These are phyloP conservation scores for Drosophila pegasa DNA, from an alignment of 2,888 invertebrate genomes.

Conservation along the genomic window DNA sequence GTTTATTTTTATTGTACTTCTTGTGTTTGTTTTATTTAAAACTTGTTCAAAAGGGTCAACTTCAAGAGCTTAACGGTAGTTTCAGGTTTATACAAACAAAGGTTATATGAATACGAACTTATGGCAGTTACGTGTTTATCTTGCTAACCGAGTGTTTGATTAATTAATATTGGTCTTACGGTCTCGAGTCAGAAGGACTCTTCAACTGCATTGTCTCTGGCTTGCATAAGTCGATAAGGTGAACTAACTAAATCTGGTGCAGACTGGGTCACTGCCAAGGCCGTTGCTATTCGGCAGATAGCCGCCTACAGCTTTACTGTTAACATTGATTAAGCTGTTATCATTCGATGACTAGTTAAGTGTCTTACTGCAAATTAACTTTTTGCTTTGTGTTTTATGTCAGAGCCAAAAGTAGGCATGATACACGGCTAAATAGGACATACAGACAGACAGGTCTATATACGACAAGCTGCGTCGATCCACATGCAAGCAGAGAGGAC, in stretches of 20 bases:
- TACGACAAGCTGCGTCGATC: no score
- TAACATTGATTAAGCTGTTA: slow-evolving; percentile 20
- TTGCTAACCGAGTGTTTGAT: slow-evolving; percentile 1
- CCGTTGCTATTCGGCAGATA: slow-evolving; percentile 3
- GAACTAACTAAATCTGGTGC: slow-evolving; percentile 35
- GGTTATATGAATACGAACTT: slow-evolving; percentile 6
- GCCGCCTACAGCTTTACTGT: background rate
- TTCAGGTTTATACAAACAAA: slow-evolving; percentile 1
- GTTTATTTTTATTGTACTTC: background rate
- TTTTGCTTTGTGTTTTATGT: no score
- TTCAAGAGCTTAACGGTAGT: slow-evolving; percentile 16
- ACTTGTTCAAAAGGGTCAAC: slow-evolving; percentile 21
- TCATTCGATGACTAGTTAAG: background rate
- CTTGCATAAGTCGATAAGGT: slow-evolving; percentile 27
- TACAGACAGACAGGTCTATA: no score
- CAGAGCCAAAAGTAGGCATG: background rate
- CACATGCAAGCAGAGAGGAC: no score
- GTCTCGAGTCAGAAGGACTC: slow-evolving; percentile 1
- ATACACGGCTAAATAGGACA: no score
- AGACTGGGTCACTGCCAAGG: slow-evolving; percentile 37
- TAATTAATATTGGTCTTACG: background rate
- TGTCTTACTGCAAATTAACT: background rate
- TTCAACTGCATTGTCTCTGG: slow-evolving; percentile 15
- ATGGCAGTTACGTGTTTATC: slow-evolving; percentile 7
- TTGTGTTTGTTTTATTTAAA: background rate